Evolutionary conservation across 2,113 vertebrate species (phyloP).

Genomic region (Vimba vimba): DNA sequence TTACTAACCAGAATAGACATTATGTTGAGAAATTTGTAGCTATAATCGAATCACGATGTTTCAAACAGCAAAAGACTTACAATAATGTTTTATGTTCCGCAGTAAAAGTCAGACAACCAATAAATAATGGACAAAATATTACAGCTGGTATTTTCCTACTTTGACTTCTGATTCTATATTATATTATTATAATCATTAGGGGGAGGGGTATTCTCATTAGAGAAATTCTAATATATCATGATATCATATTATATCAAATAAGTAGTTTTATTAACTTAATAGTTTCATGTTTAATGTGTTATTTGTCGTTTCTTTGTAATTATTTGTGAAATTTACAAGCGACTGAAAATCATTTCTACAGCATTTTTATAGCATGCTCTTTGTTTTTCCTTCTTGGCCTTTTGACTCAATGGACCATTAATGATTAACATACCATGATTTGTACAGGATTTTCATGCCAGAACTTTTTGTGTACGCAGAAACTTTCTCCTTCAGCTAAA

Average conservation of each 20-base stretch:
- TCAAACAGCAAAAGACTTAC: background rate
- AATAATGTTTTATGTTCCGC: background rate
- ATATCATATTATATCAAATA: no score
- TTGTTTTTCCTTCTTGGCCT: background rate
- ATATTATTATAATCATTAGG: background rate
- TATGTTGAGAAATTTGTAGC: background rate
- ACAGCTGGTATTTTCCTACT: background rate
- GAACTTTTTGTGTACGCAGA: background rate
- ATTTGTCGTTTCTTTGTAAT: no score
- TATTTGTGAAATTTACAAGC: no score
- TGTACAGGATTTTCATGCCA: background rate
- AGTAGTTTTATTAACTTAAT: no score
- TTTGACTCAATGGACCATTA: background rate
- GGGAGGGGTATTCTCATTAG: background rate
- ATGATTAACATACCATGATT: background rate
- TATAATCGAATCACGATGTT: slow-evolving; percentile 1
- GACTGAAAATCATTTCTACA: no score
- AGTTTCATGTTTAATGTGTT: no score
- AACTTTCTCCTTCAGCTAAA: background rate
- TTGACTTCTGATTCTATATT: background rate
- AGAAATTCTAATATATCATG: no score
- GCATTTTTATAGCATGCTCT: background rate
- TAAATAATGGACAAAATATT: background rate
- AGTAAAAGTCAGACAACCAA: background rate
- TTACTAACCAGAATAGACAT: background rate